Evolutionary conservation across 2,113 vertebrate species (phyloP), one percentile per base, ranked within the genome.

Genomic region (Lepus americanus): DNA sequence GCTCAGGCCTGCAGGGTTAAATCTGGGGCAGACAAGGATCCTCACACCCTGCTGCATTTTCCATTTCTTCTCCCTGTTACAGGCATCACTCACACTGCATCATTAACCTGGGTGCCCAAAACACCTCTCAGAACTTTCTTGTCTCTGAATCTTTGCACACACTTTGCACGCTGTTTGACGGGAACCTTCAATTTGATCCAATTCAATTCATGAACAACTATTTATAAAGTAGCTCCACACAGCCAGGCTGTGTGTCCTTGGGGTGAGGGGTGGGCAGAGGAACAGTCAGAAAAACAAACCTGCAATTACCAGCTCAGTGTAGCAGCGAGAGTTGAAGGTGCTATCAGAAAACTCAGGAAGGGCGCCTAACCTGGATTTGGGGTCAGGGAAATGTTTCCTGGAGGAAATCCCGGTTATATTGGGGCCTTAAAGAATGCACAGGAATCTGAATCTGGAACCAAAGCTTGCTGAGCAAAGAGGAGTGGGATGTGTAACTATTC

Each of bases 41-140:
- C 39, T 55, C 27, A 1, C 0, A 1, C 8, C 22, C n/a, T 4
- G 0, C 39, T 25, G 0, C 19, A 2, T 29, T 66, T 33, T 64
- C 36, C 17, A 19, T 39, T 81, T 44, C 39, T 53, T 44, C 39
- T 22, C 49, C n/a, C 84, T 89, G 16, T 53, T 44, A 29, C 0
- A 23, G 33, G 31, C 17, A 36, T 14, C 3, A 2, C 5, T 85
- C 90, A 77, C 25, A 25, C 4, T 66, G 10, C 31, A 13, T 27
- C n/a, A 0, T 51, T 61, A 13, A 44, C 9, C 20, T 17, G 0
- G 12, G 17, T 36, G 89, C 53, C 36, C 3, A n/a, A 69, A 73
- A 55, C 36, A 36, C 51, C 3, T 11, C 39, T 20, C 20, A 74
- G 20, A 29, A 33, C 29, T 44, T 76, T 72, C 59, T 77, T 81